Base-by-base conservation (phyloP, 2,113 vertebrate species). In the Cathartes aura region DNA sequence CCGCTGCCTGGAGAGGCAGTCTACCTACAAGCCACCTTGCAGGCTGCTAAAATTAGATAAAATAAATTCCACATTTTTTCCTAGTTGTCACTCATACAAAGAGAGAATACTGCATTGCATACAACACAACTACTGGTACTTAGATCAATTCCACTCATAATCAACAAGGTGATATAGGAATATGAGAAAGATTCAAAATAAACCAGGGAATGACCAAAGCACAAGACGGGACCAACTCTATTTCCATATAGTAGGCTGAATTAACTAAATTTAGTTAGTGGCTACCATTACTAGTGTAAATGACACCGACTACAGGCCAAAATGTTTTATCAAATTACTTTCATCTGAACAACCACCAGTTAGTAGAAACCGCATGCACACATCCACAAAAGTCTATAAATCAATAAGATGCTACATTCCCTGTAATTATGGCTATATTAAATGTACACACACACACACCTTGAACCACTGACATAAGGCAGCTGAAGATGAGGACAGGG, bases 251-350 rank as follows among this genome's bases (percentile, higher is more conserved):
- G 29, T 0, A 72, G 56, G 60, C 40, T 72, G 66, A 72, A 56
- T 60, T 66, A 76, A 23, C 58, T 27, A 18, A 21, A 6, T 23
- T 58, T 59, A 60, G 58, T 23, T 48, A 55, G 47, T 74, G 60
- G 52, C 38, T 66, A 12, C 42, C 68, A 87, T 62, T 45, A 58
- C 42, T 30, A 27, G 38, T 43, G 16, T 59, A 83, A 90, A 66
- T 52, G 55, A 89, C 83, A 92, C 29, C 7, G 8, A 82, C 42
- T 82, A 81, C 59, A 91, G 83, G 70, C 76, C 83, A 91, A 92
- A 87, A 82, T 9, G 47, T 87, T 95, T 94, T 92, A 96, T 96
- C 91, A 92, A 89, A 84, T 91, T 74, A 71, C 90, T 97, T 97
- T 96, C 71, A 92, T 89, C 80, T 90, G 72, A 97, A 92, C 78